A percentile compares a stretch with the other conserved stretches of the same genome.
Conservation (phyloP, 2,888 invertebrate genomes). For the Pseudococcus viburni region DNA sequence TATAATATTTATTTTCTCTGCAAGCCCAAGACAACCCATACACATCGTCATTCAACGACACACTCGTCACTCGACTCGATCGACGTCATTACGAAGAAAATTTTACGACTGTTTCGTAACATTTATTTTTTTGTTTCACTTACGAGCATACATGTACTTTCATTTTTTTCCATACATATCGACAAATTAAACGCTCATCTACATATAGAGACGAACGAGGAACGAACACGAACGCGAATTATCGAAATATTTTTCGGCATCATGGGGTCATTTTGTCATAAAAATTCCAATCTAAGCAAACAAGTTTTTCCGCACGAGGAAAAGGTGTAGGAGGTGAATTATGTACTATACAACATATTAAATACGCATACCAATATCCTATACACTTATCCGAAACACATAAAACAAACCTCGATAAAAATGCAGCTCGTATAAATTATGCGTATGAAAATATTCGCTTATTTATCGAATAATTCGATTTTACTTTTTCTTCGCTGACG, state of each 20-base stretch:
- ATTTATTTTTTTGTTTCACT: conserved; percentile 7
- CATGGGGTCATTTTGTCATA: background rate
- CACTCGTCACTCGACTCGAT: background rate
- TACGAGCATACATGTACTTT: background rate
- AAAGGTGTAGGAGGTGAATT: background rate
- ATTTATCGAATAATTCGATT: background rate
- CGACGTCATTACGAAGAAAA: background rate
- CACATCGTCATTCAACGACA: background rate
- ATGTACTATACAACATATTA: background rate
- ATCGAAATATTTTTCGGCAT: conserved; percentile 10
- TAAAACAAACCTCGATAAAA: conserved; percentile 56
- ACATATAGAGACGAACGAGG: background rate
- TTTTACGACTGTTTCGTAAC: conserved; percentile 31
- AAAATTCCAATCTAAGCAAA: conserved; percentile 11
- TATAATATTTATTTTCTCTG: background rate
- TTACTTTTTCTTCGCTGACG: conserved; percentile 2
- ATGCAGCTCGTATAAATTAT: conserved; percentile 20
- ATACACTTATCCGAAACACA: background rate
- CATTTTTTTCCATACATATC: background rate
- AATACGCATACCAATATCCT: background rate
- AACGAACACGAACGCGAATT: background rate
- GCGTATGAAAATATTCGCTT: conserved; percentile 10
- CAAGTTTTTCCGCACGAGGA: background rate
- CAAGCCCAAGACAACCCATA: background rate
- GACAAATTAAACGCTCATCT: background rate